Conservation (phyloP, 1,140 invertebrate genomes). For the Probaryconus sp. region DNA sequence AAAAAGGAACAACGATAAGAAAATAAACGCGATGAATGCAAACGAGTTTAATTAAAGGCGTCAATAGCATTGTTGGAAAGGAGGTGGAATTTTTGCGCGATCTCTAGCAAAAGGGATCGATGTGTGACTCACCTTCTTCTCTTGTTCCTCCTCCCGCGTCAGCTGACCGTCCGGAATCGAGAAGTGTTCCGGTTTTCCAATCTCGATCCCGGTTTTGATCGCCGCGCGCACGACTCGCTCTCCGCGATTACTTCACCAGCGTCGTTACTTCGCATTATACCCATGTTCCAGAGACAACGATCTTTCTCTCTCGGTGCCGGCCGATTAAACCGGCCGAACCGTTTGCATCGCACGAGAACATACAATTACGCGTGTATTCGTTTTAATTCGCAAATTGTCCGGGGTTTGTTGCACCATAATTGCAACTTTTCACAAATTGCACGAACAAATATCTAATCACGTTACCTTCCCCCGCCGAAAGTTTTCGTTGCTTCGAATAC, state of each 20-base stretch:
- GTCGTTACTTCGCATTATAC: conserved; percentile 56
- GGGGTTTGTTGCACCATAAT: neutral
- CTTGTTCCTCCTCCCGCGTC: conserved; percentile 14
- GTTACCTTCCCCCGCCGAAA: neutral
- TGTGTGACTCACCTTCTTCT: conserved; percentile 46
- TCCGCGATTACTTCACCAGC: conserved; percentile 57
- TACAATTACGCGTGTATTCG: conserved; percentile 46
- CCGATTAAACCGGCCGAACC: conserved; percentile 44
- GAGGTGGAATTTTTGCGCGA: conserved; percentile 25
- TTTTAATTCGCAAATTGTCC: conserved; percentile 42
- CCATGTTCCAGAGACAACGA: conserved; percentile 54
- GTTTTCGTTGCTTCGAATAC: too few relatives aligned
- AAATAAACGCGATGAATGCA: too few relatives aligned
- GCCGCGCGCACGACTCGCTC: conserved; percentile 43
- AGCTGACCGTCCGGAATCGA: conserved; percentile 48
- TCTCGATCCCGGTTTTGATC: conserved; percentile 39
- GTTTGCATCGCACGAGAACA: conserved; percentile 48
- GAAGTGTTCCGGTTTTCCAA: conserved; percentile 48
- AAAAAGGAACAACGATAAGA: too few relatives aligned
- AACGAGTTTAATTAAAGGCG: conserved; percentile 42
- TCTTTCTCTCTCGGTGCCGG: conserved; percentile 55
- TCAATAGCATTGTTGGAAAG: conserved; percentile 28
- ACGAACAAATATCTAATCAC: neutral
- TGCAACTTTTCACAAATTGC: conserved; percentile 6
- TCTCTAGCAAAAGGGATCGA: conserved; percentile 16